Conservation (phyloP, 1,140 invertebrate species). For the Nebria ingens region DNA sequence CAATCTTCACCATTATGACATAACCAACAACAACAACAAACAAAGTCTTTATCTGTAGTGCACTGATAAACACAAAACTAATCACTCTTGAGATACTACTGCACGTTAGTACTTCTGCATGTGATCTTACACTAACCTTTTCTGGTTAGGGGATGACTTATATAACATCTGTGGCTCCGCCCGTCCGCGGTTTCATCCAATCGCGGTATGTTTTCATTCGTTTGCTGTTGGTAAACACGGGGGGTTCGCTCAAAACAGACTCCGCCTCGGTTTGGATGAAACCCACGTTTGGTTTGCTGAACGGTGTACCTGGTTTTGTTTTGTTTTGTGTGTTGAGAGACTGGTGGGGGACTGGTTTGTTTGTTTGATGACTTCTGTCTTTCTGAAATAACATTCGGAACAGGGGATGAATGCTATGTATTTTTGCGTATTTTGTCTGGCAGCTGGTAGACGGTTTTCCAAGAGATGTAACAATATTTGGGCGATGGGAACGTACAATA, state of each 20-base stretch:
- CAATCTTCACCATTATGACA: slow-evolving; percentile 43
- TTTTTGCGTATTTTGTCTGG: neutral
- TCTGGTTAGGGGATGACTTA: neutral
- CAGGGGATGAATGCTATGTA: neutral
- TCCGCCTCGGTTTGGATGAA: neutral
- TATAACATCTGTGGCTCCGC: neutral
- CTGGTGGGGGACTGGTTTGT: neutral
- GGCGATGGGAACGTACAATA: neutral
- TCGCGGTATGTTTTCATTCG: too few relatives aligned
- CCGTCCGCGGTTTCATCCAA: neutral
- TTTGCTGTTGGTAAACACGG: neutral
- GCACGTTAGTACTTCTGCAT: neutral
- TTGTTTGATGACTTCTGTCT: neutral
- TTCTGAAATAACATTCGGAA: neutral
- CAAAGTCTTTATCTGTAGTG: neutral
- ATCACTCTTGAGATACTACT: neutral
- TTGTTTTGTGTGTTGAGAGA: slow-evolving; percentile 3
- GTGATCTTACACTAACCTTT: neutral
- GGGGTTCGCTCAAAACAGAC: neutral
- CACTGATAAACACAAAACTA: neutral
- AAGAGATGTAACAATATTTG: neutral
- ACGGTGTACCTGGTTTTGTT: neutral
- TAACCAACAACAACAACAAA: slow-evolving; percentile 4
- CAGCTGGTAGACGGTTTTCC: neutral
- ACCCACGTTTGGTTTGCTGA: neutral